These are phyloP conservation scores for Drosophila sucinea DNA, from an alignment of 1,140 invertebrate species.

Conservation along the genomic window DNA sequence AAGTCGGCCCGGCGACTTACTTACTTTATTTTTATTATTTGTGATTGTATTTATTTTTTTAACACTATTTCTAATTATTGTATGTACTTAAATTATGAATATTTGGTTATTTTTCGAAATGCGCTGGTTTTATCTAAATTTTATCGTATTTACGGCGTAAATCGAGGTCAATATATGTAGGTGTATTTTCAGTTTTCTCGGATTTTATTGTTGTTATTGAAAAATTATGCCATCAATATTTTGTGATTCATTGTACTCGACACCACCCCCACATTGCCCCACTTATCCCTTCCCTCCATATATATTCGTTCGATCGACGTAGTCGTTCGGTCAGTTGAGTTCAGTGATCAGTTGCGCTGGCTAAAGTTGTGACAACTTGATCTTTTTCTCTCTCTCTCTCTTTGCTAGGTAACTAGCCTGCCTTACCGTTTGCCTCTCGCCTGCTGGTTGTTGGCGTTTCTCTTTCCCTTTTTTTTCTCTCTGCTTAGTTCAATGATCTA, in stretches of 20 bases:
- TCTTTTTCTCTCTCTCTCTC: not conserved
- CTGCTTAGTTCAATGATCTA: constrained; percentile 77
- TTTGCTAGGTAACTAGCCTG: constrained; percentile 4
- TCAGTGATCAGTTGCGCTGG: constrained; percentile 32
- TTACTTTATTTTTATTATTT: too few species aligned
- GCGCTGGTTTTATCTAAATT: too few species aligned
- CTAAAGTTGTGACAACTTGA: constrained; percentile 18
- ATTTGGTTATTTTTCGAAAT: too few species aligned
- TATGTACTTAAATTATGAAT: too few species aligned
- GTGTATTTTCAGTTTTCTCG: not conserved
- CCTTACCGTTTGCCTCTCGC: not conserved
- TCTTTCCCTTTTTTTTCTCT: constrained; percentile 16
- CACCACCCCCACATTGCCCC: not conserved
- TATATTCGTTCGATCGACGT: constrained; percentile 15
- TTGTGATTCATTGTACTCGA: constrained; percentile 63
- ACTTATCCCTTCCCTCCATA: too few species aligned
- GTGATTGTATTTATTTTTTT: too few species aligned
- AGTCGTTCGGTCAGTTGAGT: constrained; percentile 15
- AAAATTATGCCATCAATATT: constrained; percentile 45
- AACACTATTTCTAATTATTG: too few species aligned
- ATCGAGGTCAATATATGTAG: not conserved
- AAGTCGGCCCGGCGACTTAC: too few species aligned
- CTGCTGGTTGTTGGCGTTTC: not conserved
- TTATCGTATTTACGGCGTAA: too few species aligned
- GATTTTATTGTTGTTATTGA: not conserved